Evolutionary conservation across 2,888 invertebrate species (phyloP).

Genomic region (Apoderus coryli): DNA sequence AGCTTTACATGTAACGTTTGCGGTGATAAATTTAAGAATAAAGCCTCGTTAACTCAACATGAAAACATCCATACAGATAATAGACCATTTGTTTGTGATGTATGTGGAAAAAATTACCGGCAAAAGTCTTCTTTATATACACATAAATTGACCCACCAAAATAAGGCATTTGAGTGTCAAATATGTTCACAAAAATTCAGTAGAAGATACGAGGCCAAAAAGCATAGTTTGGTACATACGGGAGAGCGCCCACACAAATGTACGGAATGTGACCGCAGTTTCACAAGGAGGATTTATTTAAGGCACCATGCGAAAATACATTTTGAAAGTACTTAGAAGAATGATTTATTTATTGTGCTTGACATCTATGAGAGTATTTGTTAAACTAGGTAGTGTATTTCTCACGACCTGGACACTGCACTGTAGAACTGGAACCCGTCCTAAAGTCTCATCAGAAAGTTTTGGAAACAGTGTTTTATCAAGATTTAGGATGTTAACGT

Average conservation of each 20-base stretch:
- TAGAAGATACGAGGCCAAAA: constrained; percentile 37
- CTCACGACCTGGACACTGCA: no score
- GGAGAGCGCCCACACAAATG: constrained; percentile 41
- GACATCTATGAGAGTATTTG: no score
- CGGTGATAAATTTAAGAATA: constrained; percentile 35
- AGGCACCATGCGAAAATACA: no score
- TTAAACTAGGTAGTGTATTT: no score
- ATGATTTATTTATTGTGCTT: no score
- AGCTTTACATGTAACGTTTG: constrained; percentile 38
- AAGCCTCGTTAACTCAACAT: constrained; percentile 38
- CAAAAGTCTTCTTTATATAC: constrained; percentile 34
- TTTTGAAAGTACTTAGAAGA: no score
- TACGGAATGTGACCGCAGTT: constrained; percentile 35
- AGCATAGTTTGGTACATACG: constrained; percentile 41
- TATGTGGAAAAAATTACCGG: constrained; percentile 39
- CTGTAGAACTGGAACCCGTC: no score
- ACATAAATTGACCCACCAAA: constrained; percentile 21
- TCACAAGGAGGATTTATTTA: no score
- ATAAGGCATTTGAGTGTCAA: constrained; percentile 30
- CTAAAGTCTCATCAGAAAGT: no score
- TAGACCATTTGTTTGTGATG: constrained; percentile 38
- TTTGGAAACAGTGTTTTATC: no score
- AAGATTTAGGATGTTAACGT: no score
- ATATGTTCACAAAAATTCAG: constrained; percentile 41
- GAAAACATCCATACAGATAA: constrained; percentile 33